Percentiles rank a stretch among this genome's conserved stretches.
These are phyloP conservation scores for Gadopsis bispinosus DNA, from an alignment of 2,797 vertebrate species.

Conservation along the genomic window DNA sequence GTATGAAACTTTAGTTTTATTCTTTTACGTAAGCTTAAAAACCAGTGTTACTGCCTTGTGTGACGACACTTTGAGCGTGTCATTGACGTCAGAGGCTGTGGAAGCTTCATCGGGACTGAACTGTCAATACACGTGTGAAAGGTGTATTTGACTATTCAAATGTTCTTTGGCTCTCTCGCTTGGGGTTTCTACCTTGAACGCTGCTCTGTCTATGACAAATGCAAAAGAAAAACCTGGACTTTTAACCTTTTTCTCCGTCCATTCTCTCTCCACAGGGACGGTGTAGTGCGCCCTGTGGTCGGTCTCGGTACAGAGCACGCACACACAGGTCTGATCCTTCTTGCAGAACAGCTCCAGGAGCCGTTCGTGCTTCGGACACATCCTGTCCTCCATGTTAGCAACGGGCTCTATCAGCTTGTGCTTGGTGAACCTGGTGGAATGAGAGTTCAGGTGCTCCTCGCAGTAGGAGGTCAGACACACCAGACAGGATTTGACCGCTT, in stretches of 20 bases:
- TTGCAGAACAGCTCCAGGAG: slow-evolving; percentile 88
- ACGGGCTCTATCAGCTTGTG: slow-evolving; percentile 87
- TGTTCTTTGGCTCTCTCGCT: too few species aligned
- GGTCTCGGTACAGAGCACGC: slow-evolving; percentile 87
- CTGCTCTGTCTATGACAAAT: neutral
- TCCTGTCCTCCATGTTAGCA: slow-evolving; percentile 85
- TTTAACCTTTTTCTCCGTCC: slow-evolving; percentile 84
- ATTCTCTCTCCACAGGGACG: slow-evolving; percentile 85
- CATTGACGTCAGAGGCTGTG: neutral
- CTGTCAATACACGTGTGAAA: neutral
- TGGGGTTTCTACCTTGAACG: too few species aligned
- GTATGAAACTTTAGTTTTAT: neutral
- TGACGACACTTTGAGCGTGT: neutral
- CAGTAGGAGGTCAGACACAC: slow-evolving; percentile 88
- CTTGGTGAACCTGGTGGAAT: slow-evolving; percentile 82
- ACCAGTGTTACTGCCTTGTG: neutral
- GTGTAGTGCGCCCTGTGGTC: slow-evolving; percentile 87
- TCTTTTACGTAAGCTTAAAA: neutral
- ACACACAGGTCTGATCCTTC: slow-evolving; percentile 86
- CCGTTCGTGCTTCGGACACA: slow-evolving; percentile 86
- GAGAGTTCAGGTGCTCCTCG: slow-evolving; percentile 84
- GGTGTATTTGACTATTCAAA: too few species aligned
- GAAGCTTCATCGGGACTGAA: neutral
- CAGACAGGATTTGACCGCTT: slow-evolving; percentile 83
- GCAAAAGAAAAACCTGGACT: neutral